Evolutionary conservation across 2,113 vertebrate genomes (phyloP).

Genomic region (Sphyrna mokarran): DNA sequence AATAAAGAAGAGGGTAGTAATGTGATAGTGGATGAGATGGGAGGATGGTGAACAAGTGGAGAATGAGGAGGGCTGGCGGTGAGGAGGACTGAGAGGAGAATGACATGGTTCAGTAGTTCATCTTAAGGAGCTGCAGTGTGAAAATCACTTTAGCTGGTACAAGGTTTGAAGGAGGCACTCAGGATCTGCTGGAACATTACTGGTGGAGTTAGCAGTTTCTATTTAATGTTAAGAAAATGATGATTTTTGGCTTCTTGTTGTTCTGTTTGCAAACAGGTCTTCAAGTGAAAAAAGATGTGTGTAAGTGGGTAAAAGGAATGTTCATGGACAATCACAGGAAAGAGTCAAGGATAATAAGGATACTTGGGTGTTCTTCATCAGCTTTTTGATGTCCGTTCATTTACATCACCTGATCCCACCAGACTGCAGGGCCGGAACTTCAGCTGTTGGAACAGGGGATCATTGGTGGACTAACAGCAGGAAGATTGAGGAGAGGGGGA

Average conservation of each 20-base stretch:
- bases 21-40: neutral
- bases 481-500: neutral
- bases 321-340: neutral
- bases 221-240: neutral
- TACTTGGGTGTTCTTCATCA: neutral
- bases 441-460: neutral
- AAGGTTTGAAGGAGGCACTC: neutral
- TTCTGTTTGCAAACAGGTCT: neutral
- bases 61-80: neutral
- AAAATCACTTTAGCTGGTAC: neutral
- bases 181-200: neutral
- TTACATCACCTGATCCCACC: too few relatives aligned
- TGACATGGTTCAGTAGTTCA: neutral
- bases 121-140: neutral
- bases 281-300: neutral
- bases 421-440: neutral
- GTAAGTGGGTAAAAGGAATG: neutral
- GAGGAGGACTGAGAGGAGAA: neutral
- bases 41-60: neutral
- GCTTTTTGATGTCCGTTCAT: neutral
- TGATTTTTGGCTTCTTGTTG: neutral
- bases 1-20: neutral
- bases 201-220: neutral
- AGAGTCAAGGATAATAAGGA: too few relatives aligned
- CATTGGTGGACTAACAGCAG: neutral